phyloP scores from a whole-genome alignment of 2,888 invertebrate genomes.

The Molanna angustata region DNA sequence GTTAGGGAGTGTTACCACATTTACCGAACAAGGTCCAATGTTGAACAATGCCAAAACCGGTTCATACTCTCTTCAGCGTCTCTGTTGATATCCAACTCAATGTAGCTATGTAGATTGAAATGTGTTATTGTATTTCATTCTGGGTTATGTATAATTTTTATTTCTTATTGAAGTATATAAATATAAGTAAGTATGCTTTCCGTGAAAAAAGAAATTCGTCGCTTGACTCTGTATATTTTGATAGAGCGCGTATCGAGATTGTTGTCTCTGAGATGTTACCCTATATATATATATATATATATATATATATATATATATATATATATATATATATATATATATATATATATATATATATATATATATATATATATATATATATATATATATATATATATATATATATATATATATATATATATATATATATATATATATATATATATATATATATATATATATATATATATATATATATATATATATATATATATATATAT shows the following conservation, averaged over 20 bases:
- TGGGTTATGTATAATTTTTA: no score
- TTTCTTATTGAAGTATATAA: neutral
- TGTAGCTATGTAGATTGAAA: no score
- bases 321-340: conserved; percentile 11
- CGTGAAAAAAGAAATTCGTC: no score
- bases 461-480: conserved; percentile 14
- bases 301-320: conserved; percentile 8
- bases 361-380: conserved; percentile 10
- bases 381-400: conserved; percentile 10
- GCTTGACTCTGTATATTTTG: no score
- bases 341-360: conserved; percentile 10
- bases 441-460: conserved; percentile 14
- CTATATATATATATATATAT: conserved; percentile 7
- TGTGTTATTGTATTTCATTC: no score
- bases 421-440: conserved; percentile 14
- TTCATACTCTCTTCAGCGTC: no score
- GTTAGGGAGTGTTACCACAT: no score
- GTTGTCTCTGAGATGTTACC: neutral
- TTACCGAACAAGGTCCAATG: no score
- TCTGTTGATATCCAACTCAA: no score
- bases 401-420: conserved; percentile 8
- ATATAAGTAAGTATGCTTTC: no score
- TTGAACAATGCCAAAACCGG: no score
- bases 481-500: conserved; percentile 14
- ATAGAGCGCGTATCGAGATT: no score